A percentile compares a stretch with the other conserved stretches of the same genome.
Conservation (phyloP, 2,888 invertebrate species). For the Cyaniris semiargus region DNA sequence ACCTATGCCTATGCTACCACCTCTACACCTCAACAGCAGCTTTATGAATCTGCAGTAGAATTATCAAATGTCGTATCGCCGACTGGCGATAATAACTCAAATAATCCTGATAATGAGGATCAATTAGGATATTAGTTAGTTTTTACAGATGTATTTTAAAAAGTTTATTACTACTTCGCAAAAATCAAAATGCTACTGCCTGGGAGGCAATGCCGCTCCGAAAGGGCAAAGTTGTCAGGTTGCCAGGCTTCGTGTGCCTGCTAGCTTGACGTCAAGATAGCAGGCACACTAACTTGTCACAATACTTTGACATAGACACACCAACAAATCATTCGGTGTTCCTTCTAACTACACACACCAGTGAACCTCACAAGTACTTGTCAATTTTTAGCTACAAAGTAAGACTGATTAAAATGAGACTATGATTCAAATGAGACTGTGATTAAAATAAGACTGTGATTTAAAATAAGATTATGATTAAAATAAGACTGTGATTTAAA, state of each 20-base stretch:
- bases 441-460: no score
- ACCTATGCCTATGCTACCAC: constrained; percentile 36
- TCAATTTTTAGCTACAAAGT: constrained; percentile 35
- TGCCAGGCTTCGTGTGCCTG: constrained; percentile 34
- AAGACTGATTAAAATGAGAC: constrained; percentile 34
- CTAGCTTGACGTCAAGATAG: constrained; percentile 34
- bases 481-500: constrained; percentile 36
- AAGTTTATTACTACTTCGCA: constrained; percentile 34
- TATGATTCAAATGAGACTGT: no score
- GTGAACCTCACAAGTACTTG: constrained; percentile 32
- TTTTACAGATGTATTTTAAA: constrained; percentile 37
- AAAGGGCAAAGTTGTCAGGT: constrained; percentile 34
- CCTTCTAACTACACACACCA: constrained; percentile 32
- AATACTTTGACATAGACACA: constrained; percentile 35
- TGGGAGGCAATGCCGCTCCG: constrained; percentile 34
- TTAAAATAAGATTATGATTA: no score
- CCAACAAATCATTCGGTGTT: constrained; percentile 33
- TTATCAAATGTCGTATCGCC: constrained; percentile 37
- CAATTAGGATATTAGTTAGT: constrained; percentile 37
- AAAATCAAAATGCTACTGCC: constrained; percentile 34
- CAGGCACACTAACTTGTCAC: constrained; percentile 34
- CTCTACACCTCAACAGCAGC: constrained; percentile 37
- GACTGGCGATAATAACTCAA: constrained; percentile 38
- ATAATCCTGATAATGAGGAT: constrained; percentile 37
- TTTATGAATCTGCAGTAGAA: constrained; percentile 39